A percentile compares a stretch with the other conserved stretches of the same genome.
Conservation (phyloP, 2,888 invertebrate genomes). For the Drosophila barbarae region DNA sequence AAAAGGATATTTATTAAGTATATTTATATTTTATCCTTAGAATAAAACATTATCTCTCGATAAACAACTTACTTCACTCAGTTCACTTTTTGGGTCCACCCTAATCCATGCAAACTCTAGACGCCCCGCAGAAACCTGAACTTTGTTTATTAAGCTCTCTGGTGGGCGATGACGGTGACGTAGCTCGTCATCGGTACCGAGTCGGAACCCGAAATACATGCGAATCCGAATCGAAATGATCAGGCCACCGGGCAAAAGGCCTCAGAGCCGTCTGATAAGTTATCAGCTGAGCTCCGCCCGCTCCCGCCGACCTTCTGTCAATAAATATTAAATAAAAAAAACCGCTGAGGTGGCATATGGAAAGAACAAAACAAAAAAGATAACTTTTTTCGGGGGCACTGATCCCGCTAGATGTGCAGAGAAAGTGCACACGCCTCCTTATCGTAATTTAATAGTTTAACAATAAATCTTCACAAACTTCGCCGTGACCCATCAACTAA, state of each 20-base stretch:
- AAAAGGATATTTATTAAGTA: fast-evolving
- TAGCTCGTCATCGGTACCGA: constrained; percentile 13
- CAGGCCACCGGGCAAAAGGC: constrained; percentile 47
- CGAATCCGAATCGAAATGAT: constrained; percentile 23
- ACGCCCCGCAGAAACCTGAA: constrained; percentile 25
- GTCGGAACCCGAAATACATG: constrained; percentile 13
- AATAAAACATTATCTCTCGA: not conserved
- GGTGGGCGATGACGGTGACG: constrained; percentile 28
- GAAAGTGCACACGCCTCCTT: not conserved
- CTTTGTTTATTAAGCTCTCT: constrained; percentile 25
- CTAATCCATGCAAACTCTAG: constrained; percentile 13
- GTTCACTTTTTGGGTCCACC: constrained; percentile 1
- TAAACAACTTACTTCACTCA: too few species aligned
- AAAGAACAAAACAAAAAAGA: not conserved
- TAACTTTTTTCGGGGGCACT: constrained; percentile 4
- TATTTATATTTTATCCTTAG: not conserved
- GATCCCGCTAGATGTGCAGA: not conserved
- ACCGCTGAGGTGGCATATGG: constrained; percentile 14
- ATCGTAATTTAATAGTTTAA: not conserved
- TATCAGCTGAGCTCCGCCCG: constrained; percentile 24
- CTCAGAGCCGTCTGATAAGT: constrained; percentile 29
- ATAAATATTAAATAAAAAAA: constrained; percentile 11
- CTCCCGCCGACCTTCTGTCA: constrained; percentile 14
- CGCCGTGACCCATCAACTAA: not conserved
- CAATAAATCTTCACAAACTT: not conserved